Evolutionary conservation across 2,113 vertebrate species (phyloP).

Genomic region (Amia ocellicauda): DNA sequence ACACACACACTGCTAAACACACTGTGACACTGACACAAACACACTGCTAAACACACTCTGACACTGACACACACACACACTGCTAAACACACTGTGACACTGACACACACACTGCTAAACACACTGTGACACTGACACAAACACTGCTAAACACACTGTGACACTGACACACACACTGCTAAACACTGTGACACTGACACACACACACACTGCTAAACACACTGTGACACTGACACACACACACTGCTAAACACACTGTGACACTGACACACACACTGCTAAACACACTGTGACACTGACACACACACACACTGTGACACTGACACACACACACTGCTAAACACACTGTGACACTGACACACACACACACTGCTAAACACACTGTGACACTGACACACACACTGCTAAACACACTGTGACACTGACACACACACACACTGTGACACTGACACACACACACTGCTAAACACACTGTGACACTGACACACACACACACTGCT

Average conservation of each 20-base stretch:
- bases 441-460: background rate
- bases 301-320: background rate
- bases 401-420: slow-evolving; percentile 6
- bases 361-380: too few species aligned
- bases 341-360: slow-evolving; percentile 1
- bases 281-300: background rate
- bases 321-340: background rate
- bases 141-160: slow-evolving; percentile 7
- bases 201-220: slow-evolving; percentile 9
- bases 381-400: background rate
- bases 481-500: too few species aligned
- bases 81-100: slow-evolving; percentile 7
- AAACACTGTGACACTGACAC: too few species aligned
- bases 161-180: background rate
- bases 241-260: too few species aligned
- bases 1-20: slow-evolving; percentile 9
- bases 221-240: slow-evolving; percentile 1
- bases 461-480: slow-evolving; percentile 7
- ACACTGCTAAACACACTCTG: background rate
- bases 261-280: background rate
- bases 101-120: background rate
- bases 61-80: background rate
- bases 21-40: slow-evolving; percentile 1
- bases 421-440: background rate
- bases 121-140: background rate